These are phyloP conservation scores for Drosophila cardini DNA, from an alignment of 1,140 invertebrate genomes.

Conservation along the genomic window DNA sequence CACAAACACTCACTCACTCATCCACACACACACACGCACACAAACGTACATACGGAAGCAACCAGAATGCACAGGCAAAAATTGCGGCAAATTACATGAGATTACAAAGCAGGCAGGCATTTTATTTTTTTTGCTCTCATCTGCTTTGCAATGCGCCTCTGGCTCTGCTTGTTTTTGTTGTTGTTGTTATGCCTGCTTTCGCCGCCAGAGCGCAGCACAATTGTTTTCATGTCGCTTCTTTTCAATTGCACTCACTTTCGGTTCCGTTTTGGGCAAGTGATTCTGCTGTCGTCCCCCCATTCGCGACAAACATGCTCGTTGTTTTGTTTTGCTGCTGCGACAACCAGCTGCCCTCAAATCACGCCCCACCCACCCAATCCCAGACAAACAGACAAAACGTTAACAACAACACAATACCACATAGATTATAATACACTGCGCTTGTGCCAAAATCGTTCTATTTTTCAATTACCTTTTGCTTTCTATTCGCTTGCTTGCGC, in stretches of 20 bases:
- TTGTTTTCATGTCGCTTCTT: slow-evolving; percentile 69
- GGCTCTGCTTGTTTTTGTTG: slow-evolving; percentile 26
- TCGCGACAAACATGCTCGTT: slow-evolving; percentile 39
- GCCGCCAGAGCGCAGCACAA: slow-evolving; percentile 54
- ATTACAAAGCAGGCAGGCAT: slow-evolving; percentile 62
- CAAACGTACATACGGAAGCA: slow-evolving; percentile 43
- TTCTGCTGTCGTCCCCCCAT: slow-evolving; percentile 11
- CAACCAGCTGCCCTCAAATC: slow-evolving; percentile 75
- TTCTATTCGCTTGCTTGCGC: slow-evolving; percentile 75
- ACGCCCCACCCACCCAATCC: slow-evolving; percentile 73
- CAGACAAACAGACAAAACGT: slow-evolving; percentile 59
- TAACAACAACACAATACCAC: slow-evolving; percentile 46
- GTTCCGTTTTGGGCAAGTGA: slow-evolving; percentile 59
- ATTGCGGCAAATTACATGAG: slow-evolving; percentile 81
- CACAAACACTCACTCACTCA: slow-evolving; percentile 5
- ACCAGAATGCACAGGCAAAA: slow-evolving; percentile 65
- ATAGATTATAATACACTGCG: slow-evolving; percentile 62
- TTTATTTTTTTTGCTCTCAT: slow-evolving; percentile 40
- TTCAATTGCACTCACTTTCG: slow-evolving; percentile 72
- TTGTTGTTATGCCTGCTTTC: slow-evolving; percentile 43
- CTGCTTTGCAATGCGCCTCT: slow-evolving; percentile 30
- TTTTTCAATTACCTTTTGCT: slow-evolving; percentile 83
- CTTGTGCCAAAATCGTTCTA: slow-evolving; percentile 83
- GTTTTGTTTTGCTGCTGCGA: slow-evolving; percentile 56
- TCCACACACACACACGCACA: background rate